Percentiles rank a stretch among this genome's conserved stretches.
phyloP scores from a whole-genome alignment of 92 coral and sea anemone genomes.

The Palythoa grandis region DNA sequence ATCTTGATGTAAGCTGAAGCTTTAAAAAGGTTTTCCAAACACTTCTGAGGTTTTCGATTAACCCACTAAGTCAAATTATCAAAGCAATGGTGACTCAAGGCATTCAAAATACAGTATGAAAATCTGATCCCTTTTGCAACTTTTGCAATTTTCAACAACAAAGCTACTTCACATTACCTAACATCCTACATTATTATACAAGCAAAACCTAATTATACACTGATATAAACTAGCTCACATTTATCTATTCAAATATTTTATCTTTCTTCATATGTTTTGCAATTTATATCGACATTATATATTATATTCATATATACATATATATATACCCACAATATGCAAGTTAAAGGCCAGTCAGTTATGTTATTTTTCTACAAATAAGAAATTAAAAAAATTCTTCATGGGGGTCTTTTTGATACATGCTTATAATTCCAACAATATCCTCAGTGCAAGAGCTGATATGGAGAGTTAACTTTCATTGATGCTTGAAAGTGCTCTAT shows the following conservation, averaged over 20 bases:
- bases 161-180: not conserved
- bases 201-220: not conserved
- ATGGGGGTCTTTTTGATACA: conserved; percentile 37
- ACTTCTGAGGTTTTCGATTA: too few relatives aligned
- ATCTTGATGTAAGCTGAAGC: too few relatives aligned
- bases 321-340: conserved; percentile 9
- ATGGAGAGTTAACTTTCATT: conserved; percentile 24
- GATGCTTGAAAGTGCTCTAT: conserved; percentile 32
- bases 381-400: conserved; percentile 1
- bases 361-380: conserved; percentile 39
- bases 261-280: conserved; percentile 26
- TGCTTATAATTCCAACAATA: not conserved
- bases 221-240: not conserved
- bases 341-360: conserved; percentile 15
- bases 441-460: not conserved
- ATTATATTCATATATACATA: conserved; percentile 31
- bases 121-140: not conserved
- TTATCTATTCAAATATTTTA: conserved; percentile 26
- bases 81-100: too few relatives aligned
- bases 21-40: too few relatives aligned
- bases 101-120: not conserved
- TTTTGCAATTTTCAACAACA: not conserved
- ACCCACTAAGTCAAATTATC: too few relatives aligned
- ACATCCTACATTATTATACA: not conserved
- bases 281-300: conserved; percentile 32